Base-by-base conservation (phyloP, 2,113 vertebrate genomes). In the Aythya baeri region DNA sequence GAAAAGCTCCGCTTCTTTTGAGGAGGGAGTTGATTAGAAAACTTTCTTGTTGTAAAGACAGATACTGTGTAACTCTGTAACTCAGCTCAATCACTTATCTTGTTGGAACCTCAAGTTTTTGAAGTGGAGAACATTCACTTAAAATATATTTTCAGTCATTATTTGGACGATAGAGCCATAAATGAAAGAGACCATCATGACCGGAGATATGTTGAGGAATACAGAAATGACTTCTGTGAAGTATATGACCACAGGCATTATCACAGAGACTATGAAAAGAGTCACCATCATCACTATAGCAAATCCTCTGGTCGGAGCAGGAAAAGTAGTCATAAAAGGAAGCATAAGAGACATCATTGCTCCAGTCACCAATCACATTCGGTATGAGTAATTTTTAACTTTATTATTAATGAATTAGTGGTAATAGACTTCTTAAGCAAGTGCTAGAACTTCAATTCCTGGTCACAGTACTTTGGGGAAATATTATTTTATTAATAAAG, bases 271-370 rank as follows among this genome's bases (percentile, higher is more conserved):
- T 97, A 98, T 97, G 98, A 97, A 97, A 98, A 97, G 96, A 90
- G 93, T 96, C 98, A 98, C 79, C 95, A 95, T 97, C 98, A 99
- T 95, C 99, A 99, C 97, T 99, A 99, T 98, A 99, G 99, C 98
- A 99, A 99, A 97, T 99, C 99, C 44, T 99, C 99, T 31, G 98
- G 98, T 41, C 98, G 93, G 92, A 98, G 98, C 96, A 97, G 98
- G 59, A 99, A 98, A 96, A 99, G 99, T 98, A 98, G 98, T 94
- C 98, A 96, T 97, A 98, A 98, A 98, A 98, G 97, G 95, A 98
- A 98, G 91, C 98, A 85, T 95, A 98, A 98, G 87, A 98, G 95
- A 75, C 98, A 98, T 63, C 98, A 98, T 71, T 98, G 94, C 94
- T 98, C 98, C 96, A 98, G 97, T 88, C 98, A 97, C 89, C 97